Evolutionary conservation across 2,888 invertebrate genomes (phyloP).

Genomic region (Sussaba pulchella): DNA sequence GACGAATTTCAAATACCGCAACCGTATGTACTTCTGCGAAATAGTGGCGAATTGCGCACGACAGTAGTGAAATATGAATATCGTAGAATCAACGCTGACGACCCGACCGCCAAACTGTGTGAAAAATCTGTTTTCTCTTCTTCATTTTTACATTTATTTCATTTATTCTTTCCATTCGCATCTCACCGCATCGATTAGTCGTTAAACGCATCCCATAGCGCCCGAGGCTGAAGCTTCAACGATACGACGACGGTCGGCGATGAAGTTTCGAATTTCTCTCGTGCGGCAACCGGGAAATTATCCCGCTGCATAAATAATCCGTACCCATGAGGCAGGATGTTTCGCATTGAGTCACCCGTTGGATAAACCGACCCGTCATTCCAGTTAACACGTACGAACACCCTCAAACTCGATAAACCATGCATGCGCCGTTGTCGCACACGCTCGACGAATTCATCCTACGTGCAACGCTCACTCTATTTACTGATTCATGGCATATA

Average conservation of each 20-base stretch:
- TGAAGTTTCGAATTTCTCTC: conserved; percentile 17
- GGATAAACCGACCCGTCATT: conserved; percentile 34
- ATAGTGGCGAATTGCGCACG: background rate
- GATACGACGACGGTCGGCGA: background rate
- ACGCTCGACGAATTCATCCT: conserved; percentile 7
- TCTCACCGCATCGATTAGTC: background rate
- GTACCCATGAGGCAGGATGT: conserved; percentile 33
- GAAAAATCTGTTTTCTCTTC: background rate
- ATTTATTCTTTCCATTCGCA: too few species aligned
- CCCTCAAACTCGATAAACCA: conserved; percentile 45
- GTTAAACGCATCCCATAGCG: background rate
- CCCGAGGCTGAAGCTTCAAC: background rate
- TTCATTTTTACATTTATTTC: too few species aligned
- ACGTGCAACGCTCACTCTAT: background rate
- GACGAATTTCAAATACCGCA: background rate
- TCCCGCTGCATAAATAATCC: background rate
- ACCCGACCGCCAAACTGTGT: background rate
- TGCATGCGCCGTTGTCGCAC: too few species aligned
- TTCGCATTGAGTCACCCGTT: conserved; percentile 43
- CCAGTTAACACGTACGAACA: conserved; percentile 53
- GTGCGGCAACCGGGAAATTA: background rate
- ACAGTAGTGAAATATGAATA: conserved; percentile 25
- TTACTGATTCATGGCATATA: background rate
- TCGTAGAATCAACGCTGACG: conserved; percentile 8
- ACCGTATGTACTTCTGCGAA: background rate